Percentiles rank a stretch among this genome's conserved stretches.
These are phyloP conservation scores for Drosophila gaucha DNA, from an alignment of 2,888 invertebrate species.

Conservation along the genomic window DNA sequence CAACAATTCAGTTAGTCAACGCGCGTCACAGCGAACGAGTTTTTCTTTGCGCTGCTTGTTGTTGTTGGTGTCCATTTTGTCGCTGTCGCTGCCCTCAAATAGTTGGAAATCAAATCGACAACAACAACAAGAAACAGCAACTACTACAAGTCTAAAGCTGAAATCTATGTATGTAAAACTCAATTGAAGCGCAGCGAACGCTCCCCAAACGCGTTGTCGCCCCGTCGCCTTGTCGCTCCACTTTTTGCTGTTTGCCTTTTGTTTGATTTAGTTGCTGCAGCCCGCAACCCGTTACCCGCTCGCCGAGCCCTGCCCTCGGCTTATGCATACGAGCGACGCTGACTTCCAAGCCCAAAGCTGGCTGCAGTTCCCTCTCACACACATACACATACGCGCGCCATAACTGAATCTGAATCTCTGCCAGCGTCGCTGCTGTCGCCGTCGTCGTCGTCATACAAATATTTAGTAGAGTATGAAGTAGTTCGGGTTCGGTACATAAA, in stretches of 20 bases:
- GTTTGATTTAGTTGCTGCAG: conserved; percentile 76
- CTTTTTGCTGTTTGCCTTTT: conserved; percentile 75
- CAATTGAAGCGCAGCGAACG: conserved; percentile 75
- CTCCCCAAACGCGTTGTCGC: conserved; percentile 25
- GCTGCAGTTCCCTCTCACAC: conserved; percentile 66
- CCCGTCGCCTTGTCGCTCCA: conserved; percentile 55
- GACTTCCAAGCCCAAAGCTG: conserved; percentile 64
- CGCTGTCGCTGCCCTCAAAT: conserved; percentile 73
- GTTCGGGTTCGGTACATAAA: conserved; percentile 82
- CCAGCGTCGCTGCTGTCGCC: conserved; percentile 34
- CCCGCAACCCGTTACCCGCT: conserved; percentile 7
- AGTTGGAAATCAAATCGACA: conserved; percentile 77
- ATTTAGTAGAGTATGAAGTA: conserved; percentile 83
- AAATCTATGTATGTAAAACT: conserved; percentile 71
- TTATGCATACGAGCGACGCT: conserved; percentile 55
- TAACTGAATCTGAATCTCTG: conserved; percentile 65
- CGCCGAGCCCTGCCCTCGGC: conserved; percentile 12
- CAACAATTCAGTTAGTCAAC: conserved; percentile 66
- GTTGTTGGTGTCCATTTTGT: conserved; percentile 73
- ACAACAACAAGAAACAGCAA: conserved; percentile 18
- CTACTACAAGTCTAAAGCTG: conserved; percentile 42
- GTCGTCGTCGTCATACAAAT: conserved; percentile 73
- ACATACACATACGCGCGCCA: conserved; percentile 31
- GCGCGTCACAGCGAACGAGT: conserved; percentile 72
- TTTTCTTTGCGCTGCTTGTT: conserved; percentile 54